phyloP scores from a whole-genome alignment of 1,140 invertebrate species.

The Diuraphis noxia region DNA sequence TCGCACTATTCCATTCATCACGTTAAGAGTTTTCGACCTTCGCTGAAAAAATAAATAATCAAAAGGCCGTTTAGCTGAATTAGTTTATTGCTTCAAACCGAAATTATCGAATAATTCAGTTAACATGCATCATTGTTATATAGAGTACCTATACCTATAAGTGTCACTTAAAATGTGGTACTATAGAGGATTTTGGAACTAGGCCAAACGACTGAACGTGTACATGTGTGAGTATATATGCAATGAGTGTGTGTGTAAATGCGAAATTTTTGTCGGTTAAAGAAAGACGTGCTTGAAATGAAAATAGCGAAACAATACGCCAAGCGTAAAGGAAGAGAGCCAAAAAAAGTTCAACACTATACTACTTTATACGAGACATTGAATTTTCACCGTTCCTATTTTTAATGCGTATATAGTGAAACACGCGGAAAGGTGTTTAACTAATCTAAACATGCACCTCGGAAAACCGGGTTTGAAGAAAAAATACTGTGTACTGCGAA shows the following conservation, averaged over 20 bases:
- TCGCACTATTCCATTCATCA: neutral
- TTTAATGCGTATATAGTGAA: neutral
- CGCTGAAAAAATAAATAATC: neutral
- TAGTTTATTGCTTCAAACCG: neutral
- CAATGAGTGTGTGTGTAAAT: neutral
- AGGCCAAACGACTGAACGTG: constrained; percentile 21
- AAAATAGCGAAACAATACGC: constrained; percentile 31
- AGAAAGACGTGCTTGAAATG: constrained; percentile 36
- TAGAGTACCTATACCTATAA: neutral
- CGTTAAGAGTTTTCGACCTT: neutral
- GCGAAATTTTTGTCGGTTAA: constrained; percentile 27
- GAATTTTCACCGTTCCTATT: neutral
- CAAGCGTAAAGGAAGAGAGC: constrained; percentile 5
- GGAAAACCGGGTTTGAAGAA: neutral
- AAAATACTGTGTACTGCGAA: neutral
- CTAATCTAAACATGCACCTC: neutral
- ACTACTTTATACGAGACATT: neutral
- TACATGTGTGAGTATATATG: neutral
- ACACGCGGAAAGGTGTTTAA: neutral
- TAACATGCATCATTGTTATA: neutral
- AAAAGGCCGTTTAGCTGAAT: neutral
- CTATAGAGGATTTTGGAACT: constrained; percentile 26
- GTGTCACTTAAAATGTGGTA: constrained; percentile 6
- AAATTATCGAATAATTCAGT: neutral
- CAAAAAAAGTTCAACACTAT: constrained; percentile 3